These are phyloP conservation scores for Nannospalax galili DNA, from an alignment of 2,113 vertebrate species.

Conservation along the genomic window DNA sequence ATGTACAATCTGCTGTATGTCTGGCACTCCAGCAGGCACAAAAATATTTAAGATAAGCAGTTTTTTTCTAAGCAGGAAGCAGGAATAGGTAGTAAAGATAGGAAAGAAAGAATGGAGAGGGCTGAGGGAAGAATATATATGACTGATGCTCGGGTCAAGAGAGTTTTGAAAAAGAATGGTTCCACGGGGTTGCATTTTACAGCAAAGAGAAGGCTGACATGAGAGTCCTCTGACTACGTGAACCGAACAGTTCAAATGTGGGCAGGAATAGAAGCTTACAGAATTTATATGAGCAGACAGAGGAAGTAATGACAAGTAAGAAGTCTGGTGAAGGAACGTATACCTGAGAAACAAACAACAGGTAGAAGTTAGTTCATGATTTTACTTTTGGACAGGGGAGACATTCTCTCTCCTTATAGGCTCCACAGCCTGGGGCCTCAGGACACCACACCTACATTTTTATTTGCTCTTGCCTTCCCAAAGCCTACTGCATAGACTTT, in stretches of 20 bases:
- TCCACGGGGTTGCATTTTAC: neutral
- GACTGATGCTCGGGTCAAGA: neutral
- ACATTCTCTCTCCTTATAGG: neutral
- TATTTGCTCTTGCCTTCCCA: neutral
- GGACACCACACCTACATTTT: neutral
- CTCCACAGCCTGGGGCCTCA: neutral
- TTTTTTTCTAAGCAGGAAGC: neutral
- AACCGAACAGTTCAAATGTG: neutral
- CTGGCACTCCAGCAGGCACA: neutral
- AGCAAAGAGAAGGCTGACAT: neutral
- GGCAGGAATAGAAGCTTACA: neutral
- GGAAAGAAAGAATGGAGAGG: neutral
- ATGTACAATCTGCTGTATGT: neutral
- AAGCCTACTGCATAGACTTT: neutral
- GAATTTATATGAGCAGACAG: neutral
- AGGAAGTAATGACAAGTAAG: neutral
- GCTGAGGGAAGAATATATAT: neutral
- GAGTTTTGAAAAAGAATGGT: neutral
- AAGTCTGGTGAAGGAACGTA: neutral
- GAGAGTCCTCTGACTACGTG: neutral
- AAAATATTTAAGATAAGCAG: constrained; percentile 20
- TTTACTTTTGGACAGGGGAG: neutral
- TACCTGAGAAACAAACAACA: neutral
- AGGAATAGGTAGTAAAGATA: neutral
- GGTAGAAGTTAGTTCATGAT: neutral